Evolutionary conservation across 2,797 vertebrate genomes (phyloP).

Genomic region (Galaxias olidus): DNA sequence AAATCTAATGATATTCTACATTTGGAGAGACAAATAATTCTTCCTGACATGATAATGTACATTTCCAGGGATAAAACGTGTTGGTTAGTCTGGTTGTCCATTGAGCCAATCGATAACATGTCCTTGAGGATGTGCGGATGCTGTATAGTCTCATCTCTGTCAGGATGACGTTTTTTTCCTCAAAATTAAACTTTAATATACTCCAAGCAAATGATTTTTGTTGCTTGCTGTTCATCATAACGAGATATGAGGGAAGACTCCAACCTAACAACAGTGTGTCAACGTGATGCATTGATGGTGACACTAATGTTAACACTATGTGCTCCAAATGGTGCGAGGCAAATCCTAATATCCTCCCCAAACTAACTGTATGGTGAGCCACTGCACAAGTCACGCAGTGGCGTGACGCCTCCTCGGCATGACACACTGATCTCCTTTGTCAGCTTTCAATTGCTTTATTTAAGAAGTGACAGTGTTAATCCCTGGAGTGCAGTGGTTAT

Average conservation of each 20-base stretch:
- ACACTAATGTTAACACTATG: too few relatives aligned
- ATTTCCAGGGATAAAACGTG: slow-evolving; percentile 47
- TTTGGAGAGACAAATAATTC: slow-evolving; percentile 24
- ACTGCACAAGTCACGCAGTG: neutral
- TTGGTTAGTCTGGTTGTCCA: slow-evolving; percentile 10
- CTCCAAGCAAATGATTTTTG: too few relatives aligned
- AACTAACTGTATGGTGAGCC: too few relatives aligned
- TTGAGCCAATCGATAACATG: slow-evolving; percentile 5
- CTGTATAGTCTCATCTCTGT: too few relatives aligned
- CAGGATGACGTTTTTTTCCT: too few relatives aligned
- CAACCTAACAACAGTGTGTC: too few relatives aligned
- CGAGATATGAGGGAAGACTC: too few relatives aligned
- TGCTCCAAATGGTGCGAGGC: too few relatives aligned
- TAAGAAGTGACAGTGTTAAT: neutral
- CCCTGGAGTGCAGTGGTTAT: slow-evolving; percentile 11
- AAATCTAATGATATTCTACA: neutral
- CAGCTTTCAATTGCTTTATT: slow-evolving; percentile 4
- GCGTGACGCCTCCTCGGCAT: neutral
- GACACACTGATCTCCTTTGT: neutral
- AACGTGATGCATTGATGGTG: neutral
- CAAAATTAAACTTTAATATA: too few relatives aligned
- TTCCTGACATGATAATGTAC: slow-evolving; percentile 22
- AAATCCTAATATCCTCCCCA: too few relatives aligned
- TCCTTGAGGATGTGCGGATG: slow-evolving; percentile 3
- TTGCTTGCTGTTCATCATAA: too few relatives aligned